Conservation (phyloP, 2,888 invertebrate genomes). For the Drosophila lacicola region DNA sequence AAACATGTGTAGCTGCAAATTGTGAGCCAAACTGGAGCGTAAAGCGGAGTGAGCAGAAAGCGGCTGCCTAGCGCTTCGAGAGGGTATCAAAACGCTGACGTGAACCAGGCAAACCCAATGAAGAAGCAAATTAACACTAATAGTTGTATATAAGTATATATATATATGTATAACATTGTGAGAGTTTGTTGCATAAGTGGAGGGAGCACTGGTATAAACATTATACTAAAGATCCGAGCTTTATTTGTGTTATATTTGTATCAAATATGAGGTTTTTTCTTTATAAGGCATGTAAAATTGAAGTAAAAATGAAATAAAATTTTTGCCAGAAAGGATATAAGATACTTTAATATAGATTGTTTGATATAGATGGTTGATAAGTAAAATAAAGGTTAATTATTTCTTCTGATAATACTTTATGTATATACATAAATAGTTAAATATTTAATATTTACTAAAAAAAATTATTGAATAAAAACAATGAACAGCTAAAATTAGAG, state of each 20-base stretch:
- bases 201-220: background rate
- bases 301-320: background rate
- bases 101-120: conserved; percentile 14
- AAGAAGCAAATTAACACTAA: conserved; percentile 32
- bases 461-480: background rate
- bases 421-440: no score
- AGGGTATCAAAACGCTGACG: conserved; percentile 32
- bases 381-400: no score
- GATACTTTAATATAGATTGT: background rate
- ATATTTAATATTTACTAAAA: background rate
- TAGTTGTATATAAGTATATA: conserved; percentile 1
- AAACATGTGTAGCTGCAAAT: conserved; percentile 55
- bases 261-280: background rate
- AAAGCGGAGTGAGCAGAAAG: background rate
- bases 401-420: no score
- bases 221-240: background rate
- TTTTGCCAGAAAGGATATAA: background rate
- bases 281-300: no score
- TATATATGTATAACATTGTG: background rate
- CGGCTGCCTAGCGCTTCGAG: conserved; percentile 4
- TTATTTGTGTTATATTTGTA: conserved; percentile 1
- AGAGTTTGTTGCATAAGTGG: conserved; percentile 1
- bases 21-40: conserved; percentile 15
- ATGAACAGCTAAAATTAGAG: no score
- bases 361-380: no score